Conservation (phyloP, 2,113 vertebrate genomes). For the Athene cunicularia region DNA sequence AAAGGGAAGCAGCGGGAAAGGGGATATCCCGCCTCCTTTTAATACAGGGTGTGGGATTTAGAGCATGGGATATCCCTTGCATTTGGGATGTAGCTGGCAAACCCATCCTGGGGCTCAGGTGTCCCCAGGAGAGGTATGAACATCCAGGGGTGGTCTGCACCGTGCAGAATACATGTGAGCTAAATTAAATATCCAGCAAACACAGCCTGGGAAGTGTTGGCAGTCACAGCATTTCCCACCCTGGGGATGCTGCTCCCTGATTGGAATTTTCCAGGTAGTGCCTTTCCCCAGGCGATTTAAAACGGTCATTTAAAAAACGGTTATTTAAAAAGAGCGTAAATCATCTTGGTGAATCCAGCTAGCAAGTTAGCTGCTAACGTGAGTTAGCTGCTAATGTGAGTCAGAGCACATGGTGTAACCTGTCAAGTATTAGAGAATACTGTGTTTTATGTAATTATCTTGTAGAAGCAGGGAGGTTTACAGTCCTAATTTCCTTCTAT, state of each 20-base stretch:
- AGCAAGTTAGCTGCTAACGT: neutral
- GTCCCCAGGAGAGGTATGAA: neutral
- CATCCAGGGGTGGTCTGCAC: neutral
- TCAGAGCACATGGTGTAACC: rapidly evolving
- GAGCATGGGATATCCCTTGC: rapidly evolving
- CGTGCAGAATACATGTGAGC: rapidly evolving
- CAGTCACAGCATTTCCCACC: neutral
- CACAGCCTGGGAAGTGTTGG: neutral
- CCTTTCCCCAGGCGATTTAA: neutral
- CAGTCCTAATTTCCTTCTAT: neutral
- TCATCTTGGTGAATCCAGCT: neutral
- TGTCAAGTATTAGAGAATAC: neutral
- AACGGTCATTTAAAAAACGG: neutral
- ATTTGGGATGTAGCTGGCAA: neutral
- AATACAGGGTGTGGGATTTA: neutral
- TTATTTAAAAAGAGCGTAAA: neutral
- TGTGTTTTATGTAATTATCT: neutral
- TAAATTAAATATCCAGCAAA: neutral
- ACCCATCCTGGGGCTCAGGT: neutral
- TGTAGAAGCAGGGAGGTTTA: neutral
- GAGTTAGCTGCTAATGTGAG: neutral
- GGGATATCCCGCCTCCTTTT: neutral
- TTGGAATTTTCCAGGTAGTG: neutral
- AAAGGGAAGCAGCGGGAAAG: neutral
- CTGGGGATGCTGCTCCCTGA: neutral